Evolutionary conservation across 2,888 invertebrate species (phyloP), one percentile per base, ranked within the genome.

Genomic region (Hemithea aestivaria): DNA sequence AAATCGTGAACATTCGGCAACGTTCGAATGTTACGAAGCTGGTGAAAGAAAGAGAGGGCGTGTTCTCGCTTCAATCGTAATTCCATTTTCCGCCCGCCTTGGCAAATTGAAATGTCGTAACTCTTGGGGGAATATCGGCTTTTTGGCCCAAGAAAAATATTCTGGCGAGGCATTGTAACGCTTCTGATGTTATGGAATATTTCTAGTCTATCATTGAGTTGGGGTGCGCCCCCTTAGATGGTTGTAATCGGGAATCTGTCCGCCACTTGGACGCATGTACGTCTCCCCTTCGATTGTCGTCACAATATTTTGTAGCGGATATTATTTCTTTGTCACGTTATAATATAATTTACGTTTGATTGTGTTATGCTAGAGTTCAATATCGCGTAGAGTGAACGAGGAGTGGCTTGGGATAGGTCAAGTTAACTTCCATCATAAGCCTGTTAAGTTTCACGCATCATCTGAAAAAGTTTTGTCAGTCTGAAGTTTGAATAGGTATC

Each of bases 101-200:
- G 83, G 87, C 87, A 87, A 88, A 88, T 88, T 88, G 88, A 88
- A 88, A 88, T 87, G 87, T 87, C 87, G 87, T 87, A 87, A 87
- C 84, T 87, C 88, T 87, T 85, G 72, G 80, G 87, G 87, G 87
- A 85, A 87, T 87, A 84, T 87, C 87, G 85, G 83, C 84, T 87
- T 87, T 87, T 82, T 81, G 78, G 77, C 74, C n/a, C 76, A 80
- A 85, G 85, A 83, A 87, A 83, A 85, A 85, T 85, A 82, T 82
- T 84, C 83, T 71, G 61, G 76, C 75, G 79, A 77, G 79, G 77
- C 81, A 82, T 84, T 84, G 83, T 84, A 78, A 73, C 71, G 78
- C 73, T 77, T 65, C 65, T 72, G 79, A 78, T 83, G 82, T 83
- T 82, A 81, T 75, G 75, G 77, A 75, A 82, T 83, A 82, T 83